These are phyloP conservation scores for Stramonita haemastoma DNA, from an alignment of 2,888 invertebrate genomes.

Conservation along the genomic window DNA sequence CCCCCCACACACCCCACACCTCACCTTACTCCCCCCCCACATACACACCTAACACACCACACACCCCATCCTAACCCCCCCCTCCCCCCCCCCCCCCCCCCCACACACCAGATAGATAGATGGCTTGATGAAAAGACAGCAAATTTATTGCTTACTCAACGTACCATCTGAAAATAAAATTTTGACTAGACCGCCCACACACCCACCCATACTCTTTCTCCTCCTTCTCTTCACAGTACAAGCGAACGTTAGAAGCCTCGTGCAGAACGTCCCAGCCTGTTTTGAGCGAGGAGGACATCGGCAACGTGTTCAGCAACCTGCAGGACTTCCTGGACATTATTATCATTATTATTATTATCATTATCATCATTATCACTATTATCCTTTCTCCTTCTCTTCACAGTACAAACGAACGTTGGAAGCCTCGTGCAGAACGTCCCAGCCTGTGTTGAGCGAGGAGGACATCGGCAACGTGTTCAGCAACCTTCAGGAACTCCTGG, in stretches of 20 bases:
- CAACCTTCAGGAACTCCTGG: slow-evolving; percentile 88
- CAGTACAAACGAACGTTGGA: slow-evolving; percentile 95
- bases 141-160: too few species aligned
- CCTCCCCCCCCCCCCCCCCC: too few species aligned
- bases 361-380: not conserved
- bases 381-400: not conserved
- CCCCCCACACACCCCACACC: too few species aligned
- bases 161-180: too few species aligned
- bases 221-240: slow-evolving; percentile 85
- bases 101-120: too few species aligned
- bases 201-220: not conserved
- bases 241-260: slow-evolving; percentile 93
- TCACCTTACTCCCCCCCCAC: too few species aligned
- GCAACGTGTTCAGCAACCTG: slow-evolving; percentile 94
- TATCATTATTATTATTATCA: too few species aligned
- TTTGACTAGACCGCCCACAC: too few species aligned
- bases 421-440: slow-evolving; percentile 90
- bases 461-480: slow-evolving; percentile 95
- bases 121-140: too few species aligned
- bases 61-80: too few species aligned
- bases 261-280: slow-evolving; percentile 92
- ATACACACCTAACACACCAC: too few species aligned
- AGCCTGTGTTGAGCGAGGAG: slow-evolving; percentile 91
- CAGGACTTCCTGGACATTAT: slow-evolving; percentile 86
- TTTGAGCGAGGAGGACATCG: slow-evolving; percentile 91